A percentile compares a stretch with the other conserved stretches of the same genome.
Evolutionary conservation across 1,140 invertebrate species (phyloP).

Genomic region (Pseudomyrmex pallidus): DNA sequence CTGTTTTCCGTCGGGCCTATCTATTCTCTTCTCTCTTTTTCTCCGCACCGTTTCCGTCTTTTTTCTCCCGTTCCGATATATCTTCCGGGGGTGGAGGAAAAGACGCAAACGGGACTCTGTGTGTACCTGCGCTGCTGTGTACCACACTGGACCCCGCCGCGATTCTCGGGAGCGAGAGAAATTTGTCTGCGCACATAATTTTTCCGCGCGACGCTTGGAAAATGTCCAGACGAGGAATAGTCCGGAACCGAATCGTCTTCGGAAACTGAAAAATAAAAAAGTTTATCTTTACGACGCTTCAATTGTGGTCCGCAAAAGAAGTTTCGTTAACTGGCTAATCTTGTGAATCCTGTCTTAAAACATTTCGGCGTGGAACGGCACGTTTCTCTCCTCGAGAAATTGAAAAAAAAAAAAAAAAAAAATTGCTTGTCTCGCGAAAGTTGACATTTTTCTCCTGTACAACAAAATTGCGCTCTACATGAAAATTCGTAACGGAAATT

Average conservation of each 20-base stretch:
- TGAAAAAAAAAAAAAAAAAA: conserved; percentile 2
- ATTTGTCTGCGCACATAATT: conserved; percentile 25
- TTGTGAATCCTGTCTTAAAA: conserved; percentile 13
- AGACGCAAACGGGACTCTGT: neutral
- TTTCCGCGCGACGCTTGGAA: neutral
- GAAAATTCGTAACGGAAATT: conserved; percentile 22
- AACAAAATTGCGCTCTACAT: conserved; percentile 26
- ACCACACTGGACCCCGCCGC: neutral
- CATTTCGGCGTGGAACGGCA: neutral
- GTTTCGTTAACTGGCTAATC: neutral
- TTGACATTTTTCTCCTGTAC: conserved; percentile 8
- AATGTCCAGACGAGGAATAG: neutral
- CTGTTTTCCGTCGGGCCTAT: neutral
- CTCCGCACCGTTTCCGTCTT: conserved; percentile 12
- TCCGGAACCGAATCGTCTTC: conserved; percentile 24
- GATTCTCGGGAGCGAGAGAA: conserved; percentile 20
- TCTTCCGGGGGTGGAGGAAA: conserved; percentile 11
- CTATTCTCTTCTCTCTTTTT: conserved; percentile 20
- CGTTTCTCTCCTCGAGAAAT: neutral
- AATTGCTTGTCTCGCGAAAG: neutral
- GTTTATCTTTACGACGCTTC: too few relatives aligned
- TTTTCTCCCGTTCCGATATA: conserved; percentile 18
- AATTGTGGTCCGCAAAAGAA: neutral
- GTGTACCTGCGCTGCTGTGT: conserved; percentile 17
- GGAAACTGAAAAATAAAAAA: conserved; percentile 31